A percentile compares a stretch with the other conserved stretches of the same genome.
Evolutionary conservation across 35 echinoderm and acorn worm genomes (phyloP).

Genomic region (Heliocidaris erythrogramma): DNA sequence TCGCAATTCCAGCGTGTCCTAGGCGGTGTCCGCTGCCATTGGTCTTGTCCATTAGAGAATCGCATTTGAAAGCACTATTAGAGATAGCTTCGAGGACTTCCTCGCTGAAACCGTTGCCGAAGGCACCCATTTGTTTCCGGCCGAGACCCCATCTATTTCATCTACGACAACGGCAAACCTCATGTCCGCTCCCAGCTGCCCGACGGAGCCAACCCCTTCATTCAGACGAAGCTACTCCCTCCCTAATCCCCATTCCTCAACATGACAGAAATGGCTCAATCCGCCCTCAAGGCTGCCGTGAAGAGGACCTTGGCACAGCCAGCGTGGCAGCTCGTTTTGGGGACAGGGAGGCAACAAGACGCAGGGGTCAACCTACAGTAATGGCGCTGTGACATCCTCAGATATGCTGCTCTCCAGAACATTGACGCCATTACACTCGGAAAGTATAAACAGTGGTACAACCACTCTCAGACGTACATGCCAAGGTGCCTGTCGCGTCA

Average conservation of each 20-base stretch:
- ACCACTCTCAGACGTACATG: no score
- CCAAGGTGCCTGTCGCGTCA: no score
- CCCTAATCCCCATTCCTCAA: constrained; percentile 44
- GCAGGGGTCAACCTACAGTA: constrained; percentile 21
- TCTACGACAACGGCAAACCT: constrained; percentile 50
- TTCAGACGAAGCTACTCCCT: not conserved
- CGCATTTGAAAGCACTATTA: constrained; percentile 13
- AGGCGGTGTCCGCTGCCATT: no score
- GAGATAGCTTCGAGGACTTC: not conserved
- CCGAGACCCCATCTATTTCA: constrained; percentile 2
- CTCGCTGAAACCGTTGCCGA: no score
- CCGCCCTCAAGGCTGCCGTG: no score
- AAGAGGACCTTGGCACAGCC: no score
- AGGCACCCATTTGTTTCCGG: not conserved
- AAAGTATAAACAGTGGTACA: no score
- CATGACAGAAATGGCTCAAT: not conserved
- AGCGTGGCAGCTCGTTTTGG: not conserved
- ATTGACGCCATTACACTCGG: no score
- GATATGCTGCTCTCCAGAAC: no score
- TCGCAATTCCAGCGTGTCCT: no score
- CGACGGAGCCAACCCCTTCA: not conserved
- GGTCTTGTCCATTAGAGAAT: constrained; percentile 14
- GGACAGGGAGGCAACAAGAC: constrained; percentile 28
- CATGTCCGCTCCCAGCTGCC: constrained; percentile 28
- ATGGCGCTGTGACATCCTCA: no score